Conservation (phyloP, 2,888 invertebrate species). For the Periphyllus acericola region DNA sequence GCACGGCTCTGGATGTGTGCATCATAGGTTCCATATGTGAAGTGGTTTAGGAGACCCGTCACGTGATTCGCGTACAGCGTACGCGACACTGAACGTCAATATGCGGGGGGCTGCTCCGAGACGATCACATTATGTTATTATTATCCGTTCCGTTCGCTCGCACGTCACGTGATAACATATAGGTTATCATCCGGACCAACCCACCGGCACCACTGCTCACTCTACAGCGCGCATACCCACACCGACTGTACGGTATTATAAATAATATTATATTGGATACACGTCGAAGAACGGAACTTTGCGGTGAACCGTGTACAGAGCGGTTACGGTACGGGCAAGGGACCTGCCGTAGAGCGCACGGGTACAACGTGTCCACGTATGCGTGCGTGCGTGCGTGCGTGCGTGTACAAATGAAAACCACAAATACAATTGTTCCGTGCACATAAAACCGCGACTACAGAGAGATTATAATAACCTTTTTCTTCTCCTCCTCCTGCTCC, state of each 20-base stretch:
- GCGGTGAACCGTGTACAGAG: constrained; percentile 31
- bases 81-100: no score
- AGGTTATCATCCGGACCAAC: no score
- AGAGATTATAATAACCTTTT: not conserved
- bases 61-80: no score
- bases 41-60: no score
- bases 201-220: not conserved
- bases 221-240: not conserved
- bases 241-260: not conserved
- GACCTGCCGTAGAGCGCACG: not conserved
- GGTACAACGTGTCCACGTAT: not conserved
- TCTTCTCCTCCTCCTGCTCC: not conserved
- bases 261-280: not conserved
- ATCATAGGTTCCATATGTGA: no score
- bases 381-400: not conserved
- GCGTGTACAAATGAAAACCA: not conserved
- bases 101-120: no score
- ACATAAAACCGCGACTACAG: constrained; percentile 1
- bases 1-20: no score
- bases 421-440: constrained; percentile 50
- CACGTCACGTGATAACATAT: no score
- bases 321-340: not conserved
- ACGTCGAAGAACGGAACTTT: constrained; percentile 38
- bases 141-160: no score
- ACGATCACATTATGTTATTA: no score